Conservation (phyloP, 2,888 invertebrate species). For the Trichogramma evanescens region DNA sequence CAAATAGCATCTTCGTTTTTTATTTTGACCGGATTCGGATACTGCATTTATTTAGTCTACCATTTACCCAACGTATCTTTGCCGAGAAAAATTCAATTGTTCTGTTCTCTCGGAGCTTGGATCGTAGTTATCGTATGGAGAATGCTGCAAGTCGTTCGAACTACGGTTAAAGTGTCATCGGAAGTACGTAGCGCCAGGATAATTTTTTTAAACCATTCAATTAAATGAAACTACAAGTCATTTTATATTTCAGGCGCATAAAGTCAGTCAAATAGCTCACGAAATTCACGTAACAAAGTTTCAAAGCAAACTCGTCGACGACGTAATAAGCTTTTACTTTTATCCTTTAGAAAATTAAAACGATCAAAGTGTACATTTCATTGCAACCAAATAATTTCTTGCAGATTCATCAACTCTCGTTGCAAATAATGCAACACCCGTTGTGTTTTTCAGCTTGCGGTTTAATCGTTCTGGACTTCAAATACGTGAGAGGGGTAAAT, state of each 20-base stretch:
- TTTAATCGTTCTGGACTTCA: slow-evolving; percentile 22
- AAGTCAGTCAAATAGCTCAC: slow-evolving; percentile 12
- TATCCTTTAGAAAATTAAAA: not conserved
- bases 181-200: slow-evolving; percentile 2
- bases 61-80: not conserved
- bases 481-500: slow-evolving; percentile 23
- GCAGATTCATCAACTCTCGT: slow-evolving; percentile 24
- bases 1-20: slow-evolving; percentile 17
- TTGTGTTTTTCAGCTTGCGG: slow-evolving; percentile 24
- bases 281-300: slow-evolving; percentile 12
- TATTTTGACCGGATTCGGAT: slow-evolving; percentile 16
- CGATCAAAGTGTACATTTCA: not conserved
- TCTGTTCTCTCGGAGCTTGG: slow-evolving; percentile 5
- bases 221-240: no score
- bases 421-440: slow-evolving; percentile 26
- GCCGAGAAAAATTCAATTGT: not conserved
- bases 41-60: slow-evolving; percentile 10
- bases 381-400: not conserved
- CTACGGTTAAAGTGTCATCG: slow-evolving; percentile 5
- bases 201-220: not conserved
- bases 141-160: slow-evolving; percentile 7
- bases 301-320: slow-evolving; percentile 6
- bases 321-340: slow-evolving; percentile 1
- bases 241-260: slow-evolving; percentile 6
- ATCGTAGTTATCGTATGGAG: not conserved